phyloP scores from a whole-genome alignment of 2,888 invertebrate species.

The Ormyrus nitidulus region DNA sequence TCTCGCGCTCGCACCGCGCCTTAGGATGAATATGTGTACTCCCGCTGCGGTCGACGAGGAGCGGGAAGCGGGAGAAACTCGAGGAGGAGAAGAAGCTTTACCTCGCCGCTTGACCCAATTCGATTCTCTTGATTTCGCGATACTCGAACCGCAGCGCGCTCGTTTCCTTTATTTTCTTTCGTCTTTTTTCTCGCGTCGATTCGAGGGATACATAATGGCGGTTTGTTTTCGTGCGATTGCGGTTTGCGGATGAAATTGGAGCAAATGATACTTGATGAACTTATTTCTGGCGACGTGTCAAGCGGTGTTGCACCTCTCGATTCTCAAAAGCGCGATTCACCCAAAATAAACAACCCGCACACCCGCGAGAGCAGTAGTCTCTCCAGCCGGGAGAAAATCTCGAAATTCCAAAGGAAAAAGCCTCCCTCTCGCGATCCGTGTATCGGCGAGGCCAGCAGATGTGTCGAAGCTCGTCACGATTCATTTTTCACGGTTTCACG shows the following conservation, averaged over 20 bases:
- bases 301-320: not conserved
- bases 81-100: not conserved
- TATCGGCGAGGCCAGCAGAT: slow-evolving; percentile 35
- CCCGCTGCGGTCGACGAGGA: not conserved
- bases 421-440: not conserved
- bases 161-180: too few relatives aligned
- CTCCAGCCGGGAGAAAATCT: not conserved
- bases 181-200: too few relatives aligned
- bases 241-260: not conserved
- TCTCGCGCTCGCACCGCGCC: slow-evolving; percentile 40
- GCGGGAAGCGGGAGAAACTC: not conserved
- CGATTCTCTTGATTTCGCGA: not conserved
- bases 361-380: not conserved
- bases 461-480: slow-evolving; percentile 37
- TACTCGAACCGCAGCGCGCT: too few relatives aligned
- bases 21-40: slow-evolving; percentile 1
- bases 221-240: not conserved
- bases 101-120: slow-evolving; percentile 20
- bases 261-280: not conserved
- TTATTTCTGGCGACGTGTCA: not conserved
- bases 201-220: too few relatives aligned
- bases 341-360: too few relatives aligned
- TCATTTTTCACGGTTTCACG: slow-evolving; percentile 42
- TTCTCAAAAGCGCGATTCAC: not conserved
- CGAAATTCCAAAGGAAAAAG: not conserved